A percentile compares a stretch with the other conserved stretches of the same genome.
phyloP scores from a whole-genome alignment of 2,113 vertebrate species.

The Agelaius phoeniceus region DNA sequence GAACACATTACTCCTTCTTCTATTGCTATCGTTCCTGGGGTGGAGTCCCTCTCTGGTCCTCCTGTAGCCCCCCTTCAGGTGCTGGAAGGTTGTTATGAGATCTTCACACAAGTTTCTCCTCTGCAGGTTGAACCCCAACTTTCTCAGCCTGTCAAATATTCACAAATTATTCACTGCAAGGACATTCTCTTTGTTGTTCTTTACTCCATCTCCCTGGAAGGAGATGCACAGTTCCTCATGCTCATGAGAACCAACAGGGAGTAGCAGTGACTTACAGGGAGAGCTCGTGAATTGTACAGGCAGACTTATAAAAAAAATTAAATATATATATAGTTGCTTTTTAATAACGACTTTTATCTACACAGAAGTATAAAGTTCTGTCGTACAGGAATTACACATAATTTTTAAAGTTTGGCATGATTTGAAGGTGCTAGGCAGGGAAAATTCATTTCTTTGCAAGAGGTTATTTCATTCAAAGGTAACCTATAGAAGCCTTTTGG shows the following conservation, averaged over 20 bases:
- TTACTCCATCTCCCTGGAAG: background rate
- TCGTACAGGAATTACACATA: background rate
- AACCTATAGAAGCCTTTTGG: background rate
- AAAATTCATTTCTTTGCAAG: background rate
- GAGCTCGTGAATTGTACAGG: background rate
- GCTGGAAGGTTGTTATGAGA: background rate
- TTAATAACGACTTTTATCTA: background rate
- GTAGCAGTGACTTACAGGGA: background rate
- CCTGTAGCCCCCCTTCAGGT: too few species aligned
- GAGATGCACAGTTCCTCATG: rapidly evolving
- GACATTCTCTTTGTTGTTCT: background rate
- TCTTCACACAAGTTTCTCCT: background rate
- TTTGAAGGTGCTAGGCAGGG: background rate
- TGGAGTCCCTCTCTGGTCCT: too few species aligned
- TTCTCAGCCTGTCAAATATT: background rate
- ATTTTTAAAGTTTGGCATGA: background rate
- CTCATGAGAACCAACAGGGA: background rate
- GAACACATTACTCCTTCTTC: background rate
- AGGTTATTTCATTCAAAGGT: background rate
- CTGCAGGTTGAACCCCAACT: background rate
- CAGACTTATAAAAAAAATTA: background rate
- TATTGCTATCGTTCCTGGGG: background rate
- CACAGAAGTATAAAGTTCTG: background rate
- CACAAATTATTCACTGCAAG: background rate
- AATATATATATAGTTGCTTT: background rate